Evolutionary conservation across 2,113 vertebrate genomes (phyloP).

Genomic region (Puma concolor): DNA sequence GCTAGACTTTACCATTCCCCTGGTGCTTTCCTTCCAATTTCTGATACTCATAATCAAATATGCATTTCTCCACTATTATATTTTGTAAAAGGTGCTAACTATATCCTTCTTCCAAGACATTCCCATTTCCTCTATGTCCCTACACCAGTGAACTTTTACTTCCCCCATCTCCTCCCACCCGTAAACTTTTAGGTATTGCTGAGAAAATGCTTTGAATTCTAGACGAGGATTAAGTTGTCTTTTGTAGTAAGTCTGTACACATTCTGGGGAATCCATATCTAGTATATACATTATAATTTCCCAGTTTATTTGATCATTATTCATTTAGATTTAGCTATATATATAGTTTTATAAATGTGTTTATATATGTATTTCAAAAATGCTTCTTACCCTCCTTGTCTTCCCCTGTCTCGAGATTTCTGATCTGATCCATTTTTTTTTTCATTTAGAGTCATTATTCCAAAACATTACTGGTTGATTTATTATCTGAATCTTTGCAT

Average conservation of each 20-base stretch:
- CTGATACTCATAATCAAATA: conserved; percentile 32
- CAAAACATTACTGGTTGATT: conserved; percentile 18
- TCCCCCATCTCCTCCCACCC: background rate
- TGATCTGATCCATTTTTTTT: background rate
- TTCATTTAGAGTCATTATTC: background rate
- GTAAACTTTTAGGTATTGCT: background rate
- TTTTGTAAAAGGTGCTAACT: background rate
- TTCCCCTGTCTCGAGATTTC: background rate
- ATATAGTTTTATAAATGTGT: background rate
- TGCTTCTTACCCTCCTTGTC: background rate
- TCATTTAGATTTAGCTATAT: conserved; percentile 23
- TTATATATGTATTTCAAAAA: background rate
- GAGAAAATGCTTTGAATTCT: background rate
- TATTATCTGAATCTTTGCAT: conserved; percentile 19
- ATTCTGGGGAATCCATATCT: conserved; percentile 26
- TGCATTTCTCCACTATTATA: background rate
- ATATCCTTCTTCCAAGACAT: background rate
- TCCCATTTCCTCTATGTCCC: background rate
- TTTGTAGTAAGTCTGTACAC: background rate
- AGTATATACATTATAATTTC: background rate
- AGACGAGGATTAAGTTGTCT: background rate
- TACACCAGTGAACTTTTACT: background rate
- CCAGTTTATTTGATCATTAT: background rate
- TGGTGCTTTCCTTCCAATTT: conserved; percentile 22
- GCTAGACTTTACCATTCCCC: background rate